A percentile compares a stretch with the other conserved stretches of the same genome.
These are phyloP conservation scores for Mercenaria mercenaria DNA, from an alignment of 1,140 invertebrate genomes.

Conservation along the genomic window DNA sequence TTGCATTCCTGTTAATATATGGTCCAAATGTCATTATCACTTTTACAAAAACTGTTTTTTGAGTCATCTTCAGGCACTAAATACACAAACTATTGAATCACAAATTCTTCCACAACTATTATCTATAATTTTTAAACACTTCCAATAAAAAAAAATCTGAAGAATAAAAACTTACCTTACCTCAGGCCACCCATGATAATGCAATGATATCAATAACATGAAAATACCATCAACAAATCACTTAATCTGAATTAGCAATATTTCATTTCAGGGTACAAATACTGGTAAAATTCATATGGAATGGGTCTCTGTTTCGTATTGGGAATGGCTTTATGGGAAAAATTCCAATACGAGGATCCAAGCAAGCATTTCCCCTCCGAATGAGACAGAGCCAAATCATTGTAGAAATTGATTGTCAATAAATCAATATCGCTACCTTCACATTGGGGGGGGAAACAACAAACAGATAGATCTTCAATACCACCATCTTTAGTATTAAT, in stretches of 20 bases:
- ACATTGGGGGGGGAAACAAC: not conserved
- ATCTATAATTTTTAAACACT: too few species aligned
- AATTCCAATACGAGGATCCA: constrained; percentile 4
- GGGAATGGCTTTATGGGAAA: constrained; percentile 5
- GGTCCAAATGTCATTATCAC: too few species aligned
- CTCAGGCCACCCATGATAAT: too few species aligned
- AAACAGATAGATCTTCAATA: not conserved
- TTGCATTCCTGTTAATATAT: too few species aligned
- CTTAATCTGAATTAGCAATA: not conserved
- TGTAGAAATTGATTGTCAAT: constrained; percentile 12
- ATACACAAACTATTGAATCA: too few species aligned
- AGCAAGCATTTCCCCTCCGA: not conserved
- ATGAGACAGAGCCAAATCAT: constrained; percentile 4
- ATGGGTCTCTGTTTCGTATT: not conserved
- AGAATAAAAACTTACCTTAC: too few species aligned
- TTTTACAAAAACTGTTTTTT: too few species aligned
- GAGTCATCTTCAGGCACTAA: too few species aligned
- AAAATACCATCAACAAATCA: not conserved
- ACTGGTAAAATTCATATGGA: not conserved
- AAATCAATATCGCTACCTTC: constrained; percentile 2
- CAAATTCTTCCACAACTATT: too few species aligned
- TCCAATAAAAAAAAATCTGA: too few species aligned
- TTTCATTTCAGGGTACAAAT: not conserved
- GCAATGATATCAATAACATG: too few species aligned
- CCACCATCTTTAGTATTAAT: not conserved